Base-by-base conservation (phyloP, 2,113 vertebrate genomes). In the Acrocephalus kingi region DNA sequence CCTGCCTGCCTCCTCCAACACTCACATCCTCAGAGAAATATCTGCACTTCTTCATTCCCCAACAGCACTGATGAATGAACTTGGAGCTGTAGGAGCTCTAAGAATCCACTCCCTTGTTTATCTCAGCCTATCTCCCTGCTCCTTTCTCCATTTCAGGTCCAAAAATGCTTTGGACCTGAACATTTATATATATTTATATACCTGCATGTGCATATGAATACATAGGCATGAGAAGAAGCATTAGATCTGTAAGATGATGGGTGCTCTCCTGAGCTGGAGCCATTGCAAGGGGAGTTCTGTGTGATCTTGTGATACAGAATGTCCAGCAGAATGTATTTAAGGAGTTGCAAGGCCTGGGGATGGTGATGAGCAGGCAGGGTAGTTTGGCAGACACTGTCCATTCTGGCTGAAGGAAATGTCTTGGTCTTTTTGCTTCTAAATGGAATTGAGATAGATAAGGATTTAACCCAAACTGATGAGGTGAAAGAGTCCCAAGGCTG, bases 351-450 rank as follows among this genome's bases (percentile, higher is more conserved):
- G 17, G 41, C 39, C 39, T 68, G 61, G 59, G 45, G 63, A 52
- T 21, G 67, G 11, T 78, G 78, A 28, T 81, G 22, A 84, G 51
- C 22, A 52, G 79, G 45, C 30, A 39, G 20, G 37, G 31, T 2
- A 35, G 55, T 77, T 95, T 85, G 88, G 48, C 68, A 88, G 63
- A 61, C 43, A 25, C 9, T 10, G 21, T 25, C 56, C 81, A 1
- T 81, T 87, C 69, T 35, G 80, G 48, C 24, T 58, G 64, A 78
- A 90, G 76, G 46, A 94, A 96, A 91, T 35, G 31, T 6, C 20
- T 89, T 61, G 45, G 27, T 37, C 48, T 72, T 72, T 84, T 93
- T 56, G 2, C 66, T 92, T 89, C 82, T 67, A 68, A 86, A 77
- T 75, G 79, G 76, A 59, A 66, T 78, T 45, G 64, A 84, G 76